phyloP scores from a whole-genome alignment of 2,888 invertebrate genomes.

The Synanthedon myopaeformis region DNA sequence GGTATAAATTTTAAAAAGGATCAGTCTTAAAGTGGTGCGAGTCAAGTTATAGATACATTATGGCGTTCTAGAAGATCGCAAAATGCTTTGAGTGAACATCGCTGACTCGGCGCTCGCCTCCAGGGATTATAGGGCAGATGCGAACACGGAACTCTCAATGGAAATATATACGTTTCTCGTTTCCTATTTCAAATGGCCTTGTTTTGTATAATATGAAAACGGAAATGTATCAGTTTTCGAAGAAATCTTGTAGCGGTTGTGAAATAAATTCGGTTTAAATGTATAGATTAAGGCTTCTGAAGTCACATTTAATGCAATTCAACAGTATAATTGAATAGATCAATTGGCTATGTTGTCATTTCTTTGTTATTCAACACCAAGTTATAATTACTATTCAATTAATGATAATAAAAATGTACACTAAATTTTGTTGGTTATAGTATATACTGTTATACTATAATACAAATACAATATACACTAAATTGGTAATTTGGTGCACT shows the following conservation, averaged over 20 bases:
- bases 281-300: too few species aligned
- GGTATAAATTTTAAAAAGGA: not conserved
- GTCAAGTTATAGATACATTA: not conserved
- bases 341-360: too few species aligned
- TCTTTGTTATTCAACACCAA: too few species aligned
- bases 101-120: constrained; percentile 9
- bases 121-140: constrained; percentile 14
- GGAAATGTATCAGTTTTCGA: not conserved
- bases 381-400: too few species aligned
- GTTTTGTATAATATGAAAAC: not conserved
- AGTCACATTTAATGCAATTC: too few species aligned
- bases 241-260: not conserved
- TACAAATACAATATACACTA: too few species aligned
- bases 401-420: too few species aligned
- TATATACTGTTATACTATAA: too few species aligned
- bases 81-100: constrained; percentile 17
- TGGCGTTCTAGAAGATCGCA: constrained; percentile 7
- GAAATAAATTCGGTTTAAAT: not conserved
- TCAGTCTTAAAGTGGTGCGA: not conserved
- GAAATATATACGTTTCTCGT: not conserved
- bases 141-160: constrained; percentile 6
- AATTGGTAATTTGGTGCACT: too few species aligned
- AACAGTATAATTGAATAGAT: too few species aligned
- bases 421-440: too few species aligned
- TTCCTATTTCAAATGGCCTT: not conserved